Evolutionary conservation across 2,797 vertebrate genomes (phyloP).

Genomic region (Parotocinclus haroldoi): DNA sequence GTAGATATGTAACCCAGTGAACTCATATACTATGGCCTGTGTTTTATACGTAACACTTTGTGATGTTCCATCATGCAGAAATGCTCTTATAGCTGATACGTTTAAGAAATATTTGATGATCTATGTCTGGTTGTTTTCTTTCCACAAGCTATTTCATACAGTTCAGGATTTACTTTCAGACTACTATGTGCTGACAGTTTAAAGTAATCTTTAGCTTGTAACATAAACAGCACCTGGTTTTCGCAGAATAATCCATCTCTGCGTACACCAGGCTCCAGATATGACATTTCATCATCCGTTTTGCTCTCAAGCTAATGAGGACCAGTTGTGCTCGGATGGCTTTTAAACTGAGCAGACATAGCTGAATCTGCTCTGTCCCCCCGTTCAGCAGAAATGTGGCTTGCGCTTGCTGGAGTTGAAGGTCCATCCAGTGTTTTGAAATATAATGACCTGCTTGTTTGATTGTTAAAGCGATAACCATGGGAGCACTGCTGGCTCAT

Average conservation of each 20-base stretch:
- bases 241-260: conserved; percentile 20
- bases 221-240: conserved; percentile 41
- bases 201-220: conserved; percentile 30
- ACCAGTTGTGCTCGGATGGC: conserved; percentile 43
- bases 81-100: not conserved
- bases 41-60: too few species aligned
- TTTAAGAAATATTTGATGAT: not conserved
- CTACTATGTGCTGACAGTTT: conserved; percentile 15
- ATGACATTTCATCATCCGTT: conserved; percentile 36
- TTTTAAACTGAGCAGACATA: conserved; percentile 38
- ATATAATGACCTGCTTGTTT: conserved; percentile 57
- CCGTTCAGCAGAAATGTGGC: conserved; percentile 3
- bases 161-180: conserved; percentile 3
- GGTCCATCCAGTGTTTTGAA: conserved; percentile 55
- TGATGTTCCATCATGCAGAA: too few species aligned
- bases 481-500: conserved; percentile 54
- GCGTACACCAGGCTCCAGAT: conserved; percentile 21
- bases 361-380: conserved; percentile 26
- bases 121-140: not conserved
- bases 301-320: conserved; percentile 46
- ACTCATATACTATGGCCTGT: too few species aligned
- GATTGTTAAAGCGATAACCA: conserved; percentile 61
- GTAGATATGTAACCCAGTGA: too few species aligned
- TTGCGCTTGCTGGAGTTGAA: conserved; percentile 47
- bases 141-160: not conserved